Percentiles rank a stretch among this genome's conserved stretches.
Evolutionary conservation across 1,140 invertebrate genomes (phyloP).

Genomic region (Zaprionus inermis): DNA sequence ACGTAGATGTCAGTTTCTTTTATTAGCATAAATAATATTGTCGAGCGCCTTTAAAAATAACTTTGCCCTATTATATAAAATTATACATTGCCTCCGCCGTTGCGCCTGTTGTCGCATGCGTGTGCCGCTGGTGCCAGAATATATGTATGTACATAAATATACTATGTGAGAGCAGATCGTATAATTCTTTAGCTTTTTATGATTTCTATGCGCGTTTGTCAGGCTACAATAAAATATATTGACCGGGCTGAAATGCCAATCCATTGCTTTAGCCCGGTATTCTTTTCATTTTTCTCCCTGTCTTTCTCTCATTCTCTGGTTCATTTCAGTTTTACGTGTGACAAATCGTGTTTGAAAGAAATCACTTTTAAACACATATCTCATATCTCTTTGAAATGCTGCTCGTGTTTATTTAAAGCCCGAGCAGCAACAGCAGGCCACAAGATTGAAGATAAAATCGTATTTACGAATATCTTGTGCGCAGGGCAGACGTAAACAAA

Average conservation of each 20-base stretch:
- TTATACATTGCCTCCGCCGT: constrained; percentile 75
- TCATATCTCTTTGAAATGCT: constrained; percentile 26
- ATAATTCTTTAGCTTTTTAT: constrained; percentile 44
- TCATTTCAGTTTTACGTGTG: not conserved
- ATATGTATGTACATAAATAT: constrained; percentile 31
- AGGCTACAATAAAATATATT: constrained; percentile 26
- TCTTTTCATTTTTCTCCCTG: not conserved
- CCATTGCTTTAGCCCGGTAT: not conserved
- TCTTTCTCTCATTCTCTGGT: not conserved
- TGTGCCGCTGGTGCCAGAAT: constrained; percentile 54
- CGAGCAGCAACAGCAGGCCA: constrained; percentile 4
- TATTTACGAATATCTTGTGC: constrained; percentile 27
- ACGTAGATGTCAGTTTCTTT: constrained; percentile 67
- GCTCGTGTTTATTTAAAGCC: constrained; percentile 51
- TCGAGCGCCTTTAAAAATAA: constrained; percentile 83
- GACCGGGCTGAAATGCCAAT: constrained; percentile 19
- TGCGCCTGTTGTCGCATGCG: constrained; percentile 65
- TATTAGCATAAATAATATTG: constrained; percentile 80
- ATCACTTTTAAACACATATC: constrained; percentile 6
- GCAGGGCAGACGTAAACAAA: constrained; percentile 44
- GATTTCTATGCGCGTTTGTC: constrained; percentile 39
- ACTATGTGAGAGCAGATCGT: constrained; percentile 8
- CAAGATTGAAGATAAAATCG: constrained; percentile 30
- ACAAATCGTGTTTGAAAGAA: constrained; percentile 10
- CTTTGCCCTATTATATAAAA: constrained; percentile 83